Evolutionary conservation across 2,888 invertebrate species (phyloP).

Genomic region (Abscondita cerata): DNA sequence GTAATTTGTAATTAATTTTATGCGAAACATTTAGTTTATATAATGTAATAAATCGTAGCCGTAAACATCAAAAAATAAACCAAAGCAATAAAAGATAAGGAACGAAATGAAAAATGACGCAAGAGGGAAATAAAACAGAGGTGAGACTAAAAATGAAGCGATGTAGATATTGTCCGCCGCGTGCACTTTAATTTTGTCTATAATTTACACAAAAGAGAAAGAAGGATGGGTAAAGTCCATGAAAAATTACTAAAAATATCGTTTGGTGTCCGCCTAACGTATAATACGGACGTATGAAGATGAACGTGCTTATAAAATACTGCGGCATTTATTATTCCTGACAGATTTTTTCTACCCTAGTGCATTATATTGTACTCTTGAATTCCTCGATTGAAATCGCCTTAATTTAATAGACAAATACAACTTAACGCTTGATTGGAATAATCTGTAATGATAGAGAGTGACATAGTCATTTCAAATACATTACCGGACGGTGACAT

Average conservation of each 20-base stretch:
- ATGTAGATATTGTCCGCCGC: constrained; percentile 27
- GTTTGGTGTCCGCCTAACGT: constrained; percentile 16
- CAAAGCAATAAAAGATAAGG: constrained; percentile 29
- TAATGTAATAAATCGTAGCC: constrained; percentile 17
- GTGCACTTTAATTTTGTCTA: constrained; percentile 18
- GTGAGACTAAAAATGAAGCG: constrained; percentile 29
- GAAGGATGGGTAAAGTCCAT: constrained; percentile 9
- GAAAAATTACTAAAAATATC: constrained; percentile 19
- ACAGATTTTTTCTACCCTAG: no score
- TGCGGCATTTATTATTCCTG: constrained; percentile 26
- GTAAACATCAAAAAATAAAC: constrained; percentile 28
- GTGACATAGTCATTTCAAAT: constrained; percentile 8
- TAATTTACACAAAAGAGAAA: constrained; percentile 17
- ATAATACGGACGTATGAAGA: constrained; percentile 17
- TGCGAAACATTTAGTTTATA: constrained; percentile 11
- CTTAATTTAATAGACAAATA: no score
- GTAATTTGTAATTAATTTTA: background rate
- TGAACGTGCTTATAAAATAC: constrained; percentile 23
- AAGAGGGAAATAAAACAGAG: constrained; percentile 31
- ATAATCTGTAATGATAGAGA: constrained; percentile 14
- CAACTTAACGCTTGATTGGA: background rate
- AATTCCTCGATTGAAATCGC: no score
- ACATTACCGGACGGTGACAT: constrained; percentile 8
- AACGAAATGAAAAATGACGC: constrained; percentile 27
- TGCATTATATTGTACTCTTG: no score